Base-by-base conservation (phyloP, 1,140 invertebrate genomes). In the Ooceraea biroi region DNA sequence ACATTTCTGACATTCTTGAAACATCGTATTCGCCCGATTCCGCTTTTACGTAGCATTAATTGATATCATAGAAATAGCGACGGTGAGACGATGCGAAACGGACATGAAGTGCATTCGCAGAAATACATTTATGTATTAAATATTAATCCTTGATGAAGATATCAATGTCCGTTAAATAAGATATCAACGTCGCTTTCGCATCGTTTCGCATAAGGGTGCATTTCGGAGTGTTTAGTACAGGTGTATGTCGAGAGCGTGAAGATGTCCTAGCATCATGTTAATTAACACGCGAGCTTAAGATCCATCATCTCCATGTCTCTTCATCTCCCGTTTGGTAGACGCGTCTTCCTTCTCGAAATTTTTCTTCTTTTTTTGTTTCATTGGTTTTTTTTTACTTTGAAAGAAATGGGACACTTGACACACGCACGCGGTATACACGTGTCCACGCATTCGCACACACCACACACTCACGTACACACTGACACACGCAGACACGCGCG, bases 41-140 rank as follows among this genome's bases (percentile, higher is more conserved):
- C 55, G 76, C 69, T 88, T n/a, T 83, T 48, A 82, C 57, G 61
- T 88, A 89, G 84, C 73, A 85, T 85, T 88, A 83, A 89, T 89
- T 65, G 61, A 83, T 69, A 88, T 74, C 44, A 50, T 83, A 88
- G 61, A 83, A 50, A 85, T 30, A 80, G 14, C 77, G 55, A 57
- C 4, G 48, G 58, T 25, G 63, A 30, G 44, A 65, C 25, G 82
- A 84, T 65, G 55, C 41, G 85, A 84, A 57, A 76, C 22, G 22
- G 52, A 77, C 12, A n/a, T 19, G 36, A 30, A 3, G 1, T 19
- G 36, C 17, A n/a, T 36, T 36, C 36, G 11, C 7, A 25, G 17
- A 68, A 17, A 0, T 1, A 41, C 44, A 22, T 0, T 12, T n/a
- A 61, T 36, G 12, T 55, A 12, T 46, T 41, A 74, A 46, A 44